Evolutionary conservation across 2,797 vertebrate genomes (phyloP).

Genomic region (Mionectes olivaceus): DNA sequence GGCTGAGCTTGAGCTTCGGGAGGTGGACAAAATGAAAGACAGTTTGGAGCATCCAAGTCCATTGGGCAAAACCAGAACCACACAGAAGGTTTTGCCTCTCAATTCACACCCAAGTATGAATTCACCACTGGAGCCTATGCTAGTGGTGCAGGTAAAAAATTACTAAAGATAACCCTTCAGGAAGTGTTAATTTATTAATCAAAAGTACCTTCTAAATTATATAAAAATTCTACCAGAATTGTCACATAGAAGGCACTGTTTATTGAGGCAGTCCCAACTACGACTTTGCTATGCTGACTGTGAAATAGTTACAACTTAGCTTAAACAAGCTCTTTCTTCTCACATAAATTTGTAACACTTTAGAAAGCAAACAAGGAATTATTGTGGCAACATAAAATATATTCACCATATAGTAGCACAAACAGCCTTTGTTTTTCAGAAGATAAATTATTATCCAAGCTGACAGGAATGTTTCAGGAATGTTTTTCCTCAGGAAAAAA

Average conservation of each 20-base stretch:
- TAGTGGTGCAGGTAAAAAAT: rapidly evolving
- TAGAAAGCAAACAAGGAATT: not conserved
- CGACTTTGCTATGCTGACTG: not conserved
- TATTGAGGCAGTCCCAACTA: not conserved
- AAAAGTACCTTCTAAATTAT: not conserved
- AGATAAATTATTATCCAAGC: not conserved
- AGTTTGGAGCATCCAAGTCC: not conserved
- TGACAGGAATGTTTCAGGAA: not conserved
- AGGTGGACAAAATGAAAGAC: rapidly evolving
- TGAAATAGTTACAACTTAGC: not conserved
- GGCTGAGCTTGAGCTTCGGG: not conserved
- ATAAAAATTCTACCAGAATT: not conserved
- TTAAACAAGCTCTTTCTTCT: not conserved
- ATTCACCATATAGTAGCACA: not conserved
- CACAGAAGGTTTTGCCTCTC: not conserved
- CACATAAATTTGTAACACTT: not conserved
- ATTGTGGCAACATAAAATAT: not conserved
- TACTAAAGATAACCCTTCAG: not conserved
- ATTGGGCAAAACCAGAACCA: not conserved
- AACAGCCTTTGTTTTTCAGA: not conserved
- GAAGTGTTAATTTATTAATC: not conserved
- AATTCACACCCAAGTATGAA: not conserved
- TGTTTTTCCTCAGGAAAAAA: not conserved
- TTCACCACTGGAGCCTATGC: not conserved
- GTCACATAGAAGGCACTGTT: not conserved